Percentiles rank a stretch among this genome's conserved stretches.
phyloP scores from a whole-genome alignment of 2,113 vertebrate genomes.

The Solea senegalensis region DNA sequence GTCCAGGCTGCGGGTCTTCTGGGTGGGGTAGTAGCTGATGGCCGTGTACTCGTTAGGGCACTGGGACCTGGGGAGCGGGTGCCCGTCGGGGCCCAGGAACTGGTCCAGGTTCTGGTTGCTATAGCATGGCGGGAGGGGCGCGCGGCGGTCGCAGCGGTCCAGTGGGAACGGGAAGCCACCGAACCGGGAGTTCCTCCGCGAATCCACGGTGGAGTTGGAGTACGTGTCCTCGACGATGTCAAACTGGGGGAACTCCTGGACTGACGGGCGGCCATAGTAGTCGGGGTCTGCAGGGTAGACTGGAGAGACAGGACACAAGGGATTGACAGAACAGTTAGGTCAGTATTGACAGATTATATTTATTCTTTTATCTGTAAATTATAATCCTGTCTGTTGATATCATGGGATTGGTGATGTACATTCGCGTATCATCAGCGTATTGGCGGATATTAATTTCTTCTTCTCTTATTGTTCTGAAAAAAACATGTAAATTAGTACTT shows the following conservation, averaged over 20 bases:
- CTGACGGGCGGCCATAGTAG: constrained; percentile 84
- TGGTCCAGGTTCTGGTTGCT: constrained; percentile 96
- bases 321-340: not conserved
- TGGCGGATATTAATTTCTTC: too few species aligned
- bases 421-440: too few species aligned
- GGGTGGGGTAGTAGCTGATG: constrained; percentile 93
- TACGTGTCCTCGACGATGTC: constrained; percentile 86
- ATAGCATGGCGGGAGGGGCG: constrained; percentile 93
- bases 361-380: too few species aligned
- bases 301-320: constrained; percentile 38
- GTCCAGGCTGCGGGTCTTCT: constrained; percentile 82
- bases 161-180: constrained; percentile 95
- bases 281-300: constrained; percentile 88
- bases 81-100: constrained; percentile 85
- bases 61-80: constrained; percentile 81
- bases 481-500: too few species aligned
- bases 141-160: constrained; percentile 89
- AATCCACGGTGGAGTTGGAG: constrained; percentile 68
- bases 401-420: too few species aligned
- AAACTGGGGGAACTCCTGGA: constrained; percentile 87
- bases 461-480: too few species aligned
- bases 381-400: too few species aligned
- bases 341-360: too few species aligned
- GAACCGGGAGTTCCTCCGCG: constrained; percentile 84
- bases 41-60: constrained; percentile 94